Conservation (phyloP, 2,888 invertebrate genomes). For the Sphaeridia pumilis region DNA sequence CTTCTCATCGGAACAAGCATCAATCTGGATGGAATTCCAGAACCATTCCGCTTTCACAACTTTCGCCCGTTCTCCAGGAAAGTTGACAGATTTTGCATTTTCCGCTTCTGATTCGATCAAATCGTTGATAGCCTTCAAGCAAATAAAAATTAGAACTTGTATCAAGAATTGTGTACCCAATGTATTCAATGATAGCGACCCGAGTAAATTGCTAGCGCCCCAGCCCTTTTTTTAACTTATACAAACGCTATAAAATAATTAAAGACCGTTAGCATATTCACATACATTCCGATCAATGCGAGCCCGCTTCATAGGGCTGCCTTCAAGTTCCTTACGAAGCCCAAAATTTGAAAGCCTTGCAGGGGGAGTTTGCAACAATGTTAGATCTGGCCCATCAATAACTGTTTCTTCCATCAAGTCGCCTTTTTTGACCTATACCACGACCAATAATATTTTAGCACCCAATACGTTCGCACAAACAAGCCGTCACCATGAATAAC, state of each 20-base stretch:
- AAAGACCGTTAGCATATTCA: too few relatives aligned
- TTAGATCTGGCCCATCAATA: not conserved
- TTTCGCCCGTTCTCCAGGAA: conserved; percentile 45
- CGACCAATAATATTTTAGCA: too few relatives aligned
- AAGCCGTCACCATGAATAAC: too few relatives aligned
- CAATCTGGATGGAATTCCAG: conserved; percentile 95
- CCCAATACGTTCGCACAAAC: too few relatives aligned
- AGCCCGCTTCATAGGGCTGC: conserved; percentile 30
- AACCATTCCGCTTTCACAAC: conserved; percentile 92
- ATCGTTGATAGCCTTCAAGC: conserved; percentile 68
- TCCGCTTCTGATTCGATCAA: conserved; percentile 55
- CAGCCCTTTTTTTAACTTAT: too few relatives aligned
- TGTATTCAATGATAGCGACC: too few relatives aligned
- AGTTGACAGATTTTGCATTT: conserved; percentile 40
- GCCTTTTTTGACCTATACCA: not conserved
- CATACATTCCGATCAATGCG: conserved; percentile 35
- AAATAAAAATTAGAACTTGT: too few relatives aligned
- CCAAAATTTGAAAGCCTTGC: conserved; percentile 6
- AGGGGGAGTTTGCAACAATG: not conserved
- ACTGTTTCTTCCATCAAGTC: not conserved
- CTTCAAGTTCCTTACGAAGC: conserved; percentile 15
- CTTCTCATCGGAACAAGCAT: conserved; percentile 79
- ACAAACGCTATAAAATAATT: too few relatives aligned
- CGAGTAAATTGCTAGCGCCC: too few relatives aligned
- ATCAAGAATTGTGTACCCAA: too few relatives aligned